Percentiles rank a stretch among this genome's conserved stretches.
phyloP scores from a whole-genome alignment of 1,140 invertebrate species.

The Bombus picipes region DNA sequence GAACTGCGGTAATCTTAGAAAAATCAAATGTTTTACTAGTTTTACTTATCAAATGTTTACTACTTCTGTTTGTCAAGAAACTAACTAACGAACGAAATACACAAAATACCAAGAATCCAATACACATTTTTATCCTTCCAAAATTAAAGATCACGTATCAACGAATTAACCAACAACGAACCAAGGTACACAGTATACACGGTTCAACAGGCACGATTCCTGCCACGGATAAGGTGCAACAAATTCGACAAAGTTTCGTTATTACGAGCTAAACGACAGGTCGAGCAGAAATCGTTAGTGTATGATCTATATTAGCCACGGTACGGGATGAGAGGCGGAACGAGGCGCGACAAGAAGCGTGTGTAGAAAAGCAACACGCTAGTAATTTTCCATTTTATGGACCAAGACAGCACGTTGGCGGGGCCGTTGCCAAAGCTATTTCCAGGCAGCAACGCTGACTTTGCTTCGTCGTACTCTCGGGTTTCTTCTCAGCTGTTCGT shows the following conservation, averaged over 20 bases:
- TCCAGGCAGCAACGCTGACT: slow-evolving; percentile 38
- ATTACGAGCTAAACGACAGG: slow-evolving; percentile 29
- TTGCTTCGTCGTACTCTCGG: slow-evolving; percentile 28
- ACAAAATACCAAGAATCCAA: no score
- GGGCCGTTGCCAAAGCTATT: slow-evolving; percentile 55
- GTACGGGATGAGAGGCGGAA: background rate
- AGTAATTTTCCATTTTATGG: slow-evolving; percentile 53
- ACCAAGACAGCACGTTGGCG: slow-evolving; percentile 39
- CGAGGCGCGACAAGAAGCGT: slow-evolving; percentile 37
- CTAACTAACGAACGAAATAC: no score
- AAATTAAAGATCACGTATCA: background rate
- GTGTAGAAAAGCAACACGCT: slow-evolving; percentile 49
- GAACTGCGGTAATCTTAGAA: no score
- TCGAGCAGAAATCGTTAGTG: slow-evolving; percentile 35
- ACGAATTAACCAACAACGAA: background rate
- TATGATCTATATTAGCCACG: slow-evolving; percentile 41
- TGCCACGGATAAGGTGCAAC: no score
- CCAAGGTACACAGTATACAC: no score
- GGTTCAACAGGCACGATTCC: no score
- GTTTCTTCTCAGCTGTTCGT: slow-evolving; percentile 46
- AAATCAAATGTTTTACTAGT: no score
- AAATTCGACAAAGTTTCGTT: slow-evolving; percentile 14
- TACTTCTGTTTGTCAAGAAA: no score
- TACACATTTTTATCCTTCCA: no score
- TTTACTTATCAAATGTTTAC: no score